Evolutionary conservation across 1,140 invertebrate species (phyloP).

Genomic region (Ceratina japonica): DNA sequence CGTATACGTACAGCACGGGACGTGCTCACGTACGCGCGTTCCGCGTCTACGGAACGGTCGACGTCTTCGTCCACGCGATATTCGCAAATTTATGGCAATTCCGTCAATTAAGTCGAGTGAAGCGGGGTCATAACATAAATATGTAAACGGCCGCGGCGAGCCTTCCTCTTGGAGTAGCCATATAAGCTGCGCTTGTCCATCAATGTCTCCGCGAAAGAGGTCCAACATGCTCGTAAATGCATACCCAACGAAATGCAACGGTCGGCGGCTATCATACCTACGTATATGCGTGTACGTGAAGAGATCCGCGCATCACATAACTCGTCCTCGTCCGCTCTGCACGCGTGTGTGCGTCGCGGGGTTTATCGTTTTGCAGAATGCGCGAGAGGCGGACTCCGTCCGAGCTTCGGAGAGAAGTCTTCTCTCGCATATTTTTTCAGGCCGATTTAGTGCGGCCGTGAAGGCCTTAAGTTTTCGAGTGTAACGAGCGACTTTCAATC

Average conservation of each 20-base stretch:
- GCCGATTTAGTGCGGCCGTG: slow-evolving; percentile 9
- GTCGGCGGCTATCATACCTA: slow-evolving; percentile 65
- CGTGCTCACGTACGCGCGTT: slow-evolving; percentile 23
- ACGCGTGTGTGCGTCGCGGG: slow-evolving; percentile 32
- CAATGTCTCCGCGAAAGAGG: slow-evolving; percentile 76
- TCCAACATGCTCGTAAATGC: slow-evolving; percentile 75
- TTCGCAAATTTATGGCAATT: slow-evolving; percentile 79
- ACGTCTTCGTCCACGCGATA: slow-evolving; percentile 63
- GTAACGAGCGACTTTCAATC: background rate
- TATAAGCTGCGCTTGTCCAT: slow-evolving; percentile 79
- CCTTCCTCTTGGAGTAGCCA: slow-evolving; percentile 64
- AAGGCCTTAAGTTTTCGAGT: background rate
- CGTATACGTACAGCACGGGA: background rate
- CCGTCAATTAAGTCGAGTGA: slow-evolving; percentile 78
- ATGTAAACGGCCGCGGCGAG: slow-evolving; percentile 74
- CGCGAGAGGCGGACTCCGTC: background rate
- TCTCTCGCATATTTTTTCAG: slow-evolving; percentile 12
- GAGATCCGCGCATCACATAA: slow-evolving; percentile 60
- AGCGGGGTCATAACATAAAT: slow-evolving; percentile 79
- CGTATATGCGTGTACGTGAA: slow-evolving; percentile 42
- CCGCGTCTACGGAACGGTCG: slow-evolving; percentile 39
- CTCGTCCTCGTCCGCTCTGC: slow-evolving; percentile 30
- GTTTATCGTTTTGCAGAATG: slow-evolving; percentile 36
- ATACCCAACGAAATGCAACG: slow-evolving; percentile 71
- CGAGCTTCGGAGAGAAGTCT: background rate